Conservation (phyloP, 2,113 vertebrate genomes). For the Bos javanicus region DNA sequence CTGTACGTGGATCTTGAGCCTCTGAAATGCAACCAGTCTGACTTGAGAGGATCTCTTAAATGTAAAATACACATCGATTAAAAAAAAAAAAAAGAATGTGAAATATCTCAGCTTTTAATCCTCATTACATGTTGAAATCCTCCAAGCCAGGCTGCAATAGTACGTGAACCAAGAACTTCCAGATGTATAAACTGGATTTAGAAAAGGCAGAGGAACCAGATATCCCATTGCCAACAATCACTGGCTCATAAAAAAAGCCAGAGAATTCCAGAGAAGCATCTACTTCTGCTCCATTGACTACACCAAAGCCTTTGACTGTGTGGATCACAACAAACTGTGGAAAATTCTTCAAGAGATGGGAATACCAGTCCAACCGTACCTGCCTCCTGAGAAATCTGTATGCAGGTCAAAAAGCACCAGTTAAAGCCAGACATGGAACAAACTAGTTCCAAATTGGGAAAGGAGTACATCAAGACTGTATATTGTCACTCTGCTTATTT, state of each 20-base stretch:
- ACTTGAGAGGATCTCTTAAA: background rate
- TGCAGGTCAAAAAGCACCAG: background rate
- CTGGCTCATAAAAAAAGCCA: background rate
- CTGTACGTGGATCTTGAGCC: accelerated
- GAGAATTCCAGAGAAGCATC: background rate
- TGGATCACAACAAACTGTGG: background rate
- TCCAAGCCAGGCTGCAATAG: background rate
- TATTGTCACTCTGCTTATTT: background rate
- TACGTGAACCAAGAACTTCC: background rate
- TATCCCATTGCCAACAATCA: background rate
- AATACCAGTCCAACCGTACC: background rate
- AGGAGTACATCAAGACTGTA: background rate
- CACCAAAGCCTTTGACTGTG: background rate
- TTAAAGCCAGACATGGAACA: background rate
- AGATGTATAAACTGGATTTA: background rate
- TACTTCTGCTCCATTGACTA: background rate
- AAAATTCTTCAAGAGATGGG: background rate
- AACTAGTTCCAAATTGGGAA: background rate
- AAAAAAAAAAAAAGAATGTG: background rate
- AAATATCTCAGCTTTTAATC: background rate
- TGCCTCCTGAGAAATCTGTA: background rate
- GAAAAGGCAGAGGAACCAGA: background rate
- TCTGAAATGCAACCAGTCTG: background rate
- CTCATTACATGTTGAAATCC: background rate
- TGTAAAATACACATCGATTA: background rate